Evolutionary conservation across 2,888 invertebrate genomes (phyloP), one percentile per base, ranked within the genome.

Genomic region (Periphyllus acericola): DNA sequence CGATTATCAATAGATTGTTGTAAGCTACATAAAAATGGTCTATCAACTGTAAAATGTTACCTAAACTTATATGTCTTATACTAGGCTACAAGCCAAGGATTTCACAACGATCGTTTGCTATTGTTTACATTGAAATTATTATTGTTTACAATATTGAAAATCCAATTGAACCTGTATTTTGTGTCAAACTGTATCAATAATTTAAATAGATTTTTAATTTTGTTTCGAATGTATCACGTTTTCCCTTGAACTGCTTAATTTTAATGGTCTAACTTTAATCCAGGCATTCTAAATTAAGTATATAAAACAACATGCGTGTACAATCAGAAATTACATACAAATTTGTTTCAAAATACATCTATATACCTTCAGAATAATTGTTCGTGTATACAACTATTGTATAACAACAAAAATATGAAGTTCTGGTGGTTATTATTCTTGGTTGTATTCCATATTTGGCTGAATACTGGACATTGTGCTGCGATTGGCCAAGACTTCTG

Each of bases 171-270:
- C 21, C 25, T 55, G 21, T 11, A 55, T 55, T 32, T 80, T 80
- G 32, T 66, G 60, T 80, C n/a, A 36, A 66, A 25, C 66, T 17
- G 11, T 11, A 46, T n/a, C n/a, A 25, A 66, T 34, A n/a, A 34
- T 79, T 79, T 34, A 11, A 6, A 6, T 25, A 60, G 25, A 34
- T 79, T 79, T 36, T 60, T 34, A 8, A 66, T 74, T 74, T 74
- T 25, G 74, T 74, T 21, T 2, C 36, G 34, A 36, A 80, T 60
- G 14, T 9, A 80, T 80, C 80, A 80, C 80, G 80, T 80, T 66
- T 55, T 66, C 21, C 36, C n/a, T 80, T 60, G 80, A 40, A 66
- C 14, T 17, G 32, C 9, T 52, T 34, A n/a, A n/a, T 36, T 66
- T 66, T 60, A 8, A n/a, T 36, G 5, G 11, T 60, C 29, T 19